Base-by-base conservation (phyloP, 2,113 vertebrate species). In the Donacobius atricapilla region DNA sequence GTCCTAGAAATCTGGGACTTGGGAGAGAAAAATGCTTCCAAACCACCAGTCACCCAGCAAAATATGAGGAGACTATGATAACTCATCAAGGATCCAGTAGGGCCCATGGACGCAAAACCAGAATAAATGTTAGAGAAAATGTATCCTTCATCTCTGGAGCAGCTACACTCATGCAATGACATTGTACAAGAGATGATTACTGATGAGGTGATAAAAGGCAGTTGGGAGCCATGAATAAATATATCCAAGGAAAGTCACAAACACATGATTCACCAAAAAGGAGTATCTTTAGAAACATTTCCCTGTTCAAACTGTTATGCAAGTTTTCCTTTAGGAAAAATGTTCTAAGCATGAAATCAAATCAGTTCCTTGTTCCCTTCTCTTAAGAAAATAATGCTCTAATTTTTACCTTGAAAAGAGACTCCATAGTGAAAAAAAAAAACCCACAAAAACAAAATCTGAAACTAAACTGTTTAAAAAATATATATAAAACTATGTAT, bases 121-220 rank as follows among this genome's bases (percentile, higher is more conserved):
- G 65, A 89, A 87, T 51, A 89, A 83, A 60, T 33, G 25, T 48
- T 69, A 57, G 58, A 65, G 75, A 93, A 93, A 95, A 91, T 65
- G 18, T 42, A 89, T 91, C 58, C 54, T 77, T 93, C 44, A 21
- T 79, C 24, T 84, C 65, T 85, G 57, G 19, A 56, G 22, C 11
- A 5, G 60, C 42, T 76, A 30, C 2, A 3, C 10, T 82, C n/a
- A 45, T 90, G 75, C 48, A 88, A 25, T 68, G 82, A 90, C 53
- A 76, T 68, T 79, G 75, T 60, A 76, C 88, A 76, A 61, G 63
- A 44, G 37, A 44, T 79, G 81, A 79, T 87, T 95, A 82, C 87
- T 87, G 73, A 94, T 76, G 70, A 93, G 66, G 82, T 88, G 85
- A 93, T 72, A 76, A 93, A 95, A 96, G 44, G 51, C 65, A 84